Base-by-base conservation (phyloP, 1,140 invertebrate species). In the Pogonomyrmex barbatus region DNA sequence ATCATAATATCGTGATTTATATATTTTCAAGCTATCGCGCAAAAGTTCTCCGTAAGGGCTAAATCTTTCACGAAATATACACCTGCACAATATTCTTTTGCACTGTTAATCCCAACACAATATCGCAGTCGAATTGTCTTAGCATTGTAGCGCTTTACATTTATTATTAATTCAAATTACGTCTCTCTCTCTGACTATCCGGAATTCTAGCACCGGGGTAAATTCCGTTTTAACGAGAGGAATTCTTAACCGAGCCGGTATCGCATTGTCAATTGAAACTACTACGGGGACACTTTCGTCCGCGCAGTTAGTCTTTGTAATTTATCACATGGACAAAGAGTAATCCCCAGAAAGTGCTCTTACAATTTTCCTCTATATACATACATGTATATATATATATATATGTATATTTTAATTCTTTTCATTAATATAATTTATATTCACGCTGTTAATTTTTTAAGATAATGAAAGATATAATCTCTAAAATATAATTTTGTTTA, bases 161-260 rank as follows among this genome's bases (percentile, higher is more conserved):
- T 83, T 83, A 83, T 75, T 83, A 83, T 83, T 83, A 73, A 83
- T 73, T 83, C 79, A 83, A 83, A 83, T 83, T 83, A 83, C 79
- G 42, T 56, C 33, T 60, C 79, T 50, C 79, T 42, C 24, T 24
- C 24, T 42, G 33, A 45, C 47, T 62, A 68, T n/a, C 54, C 52
- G 36, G 33, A 83, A 75, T 75, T 83, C 68, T 42, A 75, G 54
- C 54, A 52, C 36, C 63, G 79, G 54, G 24, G 54, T 83, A 50
- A 83, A 33, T 73, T 83, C 67, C 42, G 54, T 83, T 83, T 83
- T 83, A 73, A 73, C 79, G 58, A 83, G 79, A 45, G 79, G 33
- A 83, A 83, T 83, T 83, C 79, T 83, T 83, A 83, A 73, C 68
- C 68, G 45, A 62, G 68, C 54, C 42, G 42, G 68, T 83, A 83